Percentiles rank a stretch among this genome's conserved stretches.
These are phyloP conservation scores for Leptinotarsa texana DNA, from an alignment of 1,140 invertebrate genomes.

Conservation along the genomic window DNA sequence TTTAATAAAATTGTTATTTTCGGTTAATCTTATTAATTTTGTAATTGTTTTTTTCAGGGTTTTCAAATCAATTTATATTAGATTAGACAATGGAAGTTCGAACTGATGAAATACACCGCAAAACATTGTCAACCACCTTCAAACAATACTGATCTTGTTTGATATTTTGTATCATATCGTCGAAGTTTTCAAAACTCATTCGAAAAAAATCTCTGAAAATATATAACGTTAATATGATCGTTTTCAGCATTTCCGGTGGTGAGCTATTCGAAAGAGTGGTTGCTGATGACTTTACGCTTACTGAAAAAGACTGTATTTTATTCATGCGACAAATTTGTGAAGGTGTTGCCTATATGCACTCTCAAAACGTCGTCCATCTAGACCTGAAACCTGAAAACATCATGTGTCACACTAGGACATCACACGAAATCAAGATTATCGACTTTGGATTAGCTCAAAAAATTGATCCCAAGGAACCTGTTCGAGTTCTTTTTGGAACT, in stretches of 20 bases:
- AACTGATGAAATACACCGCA: no score
- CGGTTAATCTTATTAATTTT: no score
- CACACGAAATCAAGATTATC: conserved; percentile 85
- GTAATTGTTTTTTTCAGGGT: no score
- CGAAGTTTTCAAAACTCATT: no score
- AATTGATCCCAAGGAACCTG: conserved; percentile 69
- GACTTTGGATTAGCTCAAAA: conserved; percentile 89
- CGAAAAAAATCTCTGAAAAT: background rate
- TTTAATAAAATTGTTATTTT: no score
- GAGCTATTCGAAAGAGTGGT: conserved; percentile 91
- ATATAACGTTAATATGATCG: background rate
- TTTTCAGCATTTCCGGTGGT: conserved; percentile 81
- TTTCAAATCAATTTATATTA: no score
- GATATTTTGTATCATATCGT: no score
- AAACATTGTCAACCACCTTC: no score
- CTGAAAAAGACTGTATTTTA: conserved; percentile 87
- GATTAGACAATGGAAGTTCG: no score
- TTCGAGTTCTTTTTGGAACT: conserved; percentile 86
- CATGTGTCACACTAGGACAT: conserved; percentile 80
- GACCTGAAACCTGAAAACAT: conserved; percentile 96
- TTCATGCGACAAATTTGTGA: conserved; percentile 91
- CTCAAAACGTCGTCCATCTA: conserved; percentile 82
- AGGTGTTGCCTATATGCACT: conserved; percentile 88
- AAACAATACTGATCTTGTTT: no score
- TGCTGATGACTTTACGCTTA: conserved; percentile 88